Conservation (phyloP, 2,113 vertebrate species). For the Desmodus rotundus region DNA sequence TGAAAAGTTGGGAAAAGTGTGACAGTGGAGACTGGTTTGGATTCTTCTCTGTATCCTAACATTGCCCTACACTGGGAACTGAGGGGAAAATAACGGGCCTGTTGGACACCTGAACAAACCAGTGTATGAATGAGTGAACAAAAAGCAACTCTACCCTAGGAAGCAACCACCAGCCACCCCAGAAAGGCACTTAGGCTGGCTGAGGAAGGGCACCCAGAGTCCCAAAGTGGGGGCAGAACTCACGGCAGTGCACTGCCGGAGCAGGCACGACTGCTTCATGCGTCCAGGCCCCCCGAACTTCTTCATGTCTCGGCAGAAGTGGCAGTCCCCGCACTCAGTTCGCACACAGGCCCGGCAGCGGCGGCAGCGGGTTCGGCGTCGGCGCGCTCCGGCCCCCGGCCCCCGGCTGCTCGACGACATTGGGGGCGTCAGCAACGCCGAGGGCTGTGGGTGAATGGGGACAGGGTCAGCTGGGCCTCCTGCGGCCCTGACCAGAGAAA, state of each 20-base stretch:
- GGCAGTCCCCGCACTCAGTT: constrained; percentile 93
- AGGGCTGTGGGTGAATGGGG: constrained; percentile 72
- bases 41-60: background rate
- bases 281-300: constrained; percentile 94
- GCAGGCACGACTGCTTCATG: constrained; percentile 96
- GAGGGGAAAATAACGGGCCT: background rate
- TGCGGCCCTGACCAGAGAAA: background rate
- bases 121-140: background rate
- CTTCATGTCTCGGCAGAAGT: constrained; percentile 98
- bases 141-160: background rate
- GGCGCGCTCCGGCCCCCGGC: constrained; percentile 89
- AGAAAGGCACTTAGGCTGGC: background rate
- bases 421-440: constrained; percentile 85
- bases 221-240: constrained; percentile 48
- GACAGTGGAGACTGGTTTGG: background rate
- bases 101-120: background rate
- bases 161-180: background rate
- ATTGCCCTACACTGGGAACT: background rate
- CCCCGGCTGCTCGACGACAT: constrained; percentile 92
- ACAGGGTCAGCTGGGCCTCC: background rate
- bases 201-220: background rate
- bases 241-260: constrained; percentile 93
- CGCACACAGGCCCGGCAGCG: constrained; percentile 93
- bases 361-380: constrained; percentile 92
- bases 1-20: background rate